Base-by-base conservation (phyloP, 2,797 vertebrate species). In the Sebastes taczanowskii region DNA sequence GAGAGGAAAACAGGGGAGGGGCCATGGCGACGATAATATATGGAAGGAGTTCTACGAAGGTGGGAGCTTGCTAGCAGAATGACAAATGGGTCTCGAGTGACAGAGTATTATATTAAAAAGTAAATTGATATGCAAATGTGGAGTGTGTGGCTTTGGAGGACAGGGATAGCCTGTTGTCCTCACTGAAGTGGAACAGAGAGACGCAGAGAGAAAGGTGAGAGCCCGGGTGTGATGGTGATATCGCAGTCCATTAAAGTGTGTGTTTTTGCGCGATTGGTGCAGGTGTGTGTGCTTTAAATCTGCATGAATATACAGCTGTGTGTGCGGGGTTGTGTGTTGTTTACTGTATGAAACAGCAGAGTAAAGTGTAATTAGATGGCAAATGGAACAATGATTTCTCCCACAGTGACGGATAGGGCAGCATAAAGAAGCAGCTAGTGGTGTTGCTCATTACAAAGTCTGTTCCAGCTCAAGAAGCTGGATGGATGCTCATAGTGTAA, bases 121-220 rank as follows among this genome's bases (percentile, higher is more conserved):
- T 92, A 95, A 95, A 96, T 94, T 95, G 94, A 96, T 95, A 96
- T 96, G 95, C 94, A 96, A 95, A 96, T 96, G 91, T 85, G 72
- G 86, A 91, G 86, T 85, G 84, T 91, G 91, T 93, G 88, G 90
- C 92, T 93, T 92, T 91, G 86, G 89, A 91, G 91, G 84, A 92
- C 92, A 85, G 90, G 92, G 90, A 92, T 91, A 93, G 94, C 92
- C 91, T 94, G 93, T 94, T 93, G 93, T 94, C 91, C 89, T 89
- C 88, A 77, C 56, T 92, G 88, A 86, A 94, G 92, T 92, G 90
- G 92, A 94, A 94, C 94, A 88, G 86, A 86, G 81, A 80, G 81
- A 82, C 76, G 76, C 83, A 76, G 83, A 81, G 82, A 81, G 82
- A 84, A 89, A 86, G 90, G 92, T 88, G 88, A 87, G 85, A 85